Evolutionary conservation across 2,888 invertebrate species (phyloP).

Genomic region (Dicyrtoma fusca): DNA sequence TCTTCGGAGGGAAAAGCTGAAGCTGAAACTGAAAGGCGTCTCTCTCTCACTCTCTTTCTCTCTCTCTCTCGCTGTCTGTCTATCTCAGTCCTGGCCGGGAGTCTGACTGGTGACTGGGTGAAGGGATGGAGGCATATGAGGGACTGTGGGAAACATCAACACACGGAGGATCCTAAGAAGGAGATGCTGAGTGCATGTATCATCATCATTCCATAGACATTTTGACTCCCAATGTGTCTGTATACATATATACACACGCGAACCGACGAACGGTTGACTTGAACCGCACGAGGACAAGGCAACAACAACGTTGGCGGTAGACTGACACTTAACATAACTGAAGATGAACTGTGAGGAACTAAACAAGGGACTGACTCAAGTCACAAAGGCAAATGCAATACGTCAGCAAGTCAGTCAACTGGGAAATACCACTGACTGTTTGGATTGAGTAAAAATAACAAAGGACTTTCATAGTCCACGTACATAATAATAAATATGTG

Average conservation of each 20-base stretch:
- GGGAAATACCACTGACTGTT: slow-evolving; percentile 12
- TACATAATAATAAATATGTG: no score
- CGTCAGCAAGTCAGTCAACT: slow-evolving; percentile 23
- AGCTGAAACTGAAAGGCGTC: neutral
- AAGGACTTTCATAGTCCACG: no score
- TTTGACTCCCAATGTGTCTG: neutral
- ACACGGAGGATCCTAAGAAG: no score
- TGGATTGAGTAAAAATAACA: no score
- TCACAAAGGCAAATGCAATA: slow-evolving; percentile 8
- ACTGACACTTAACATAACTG: slow-evolving; percentile 18
- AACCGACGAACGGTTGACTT: neutral
- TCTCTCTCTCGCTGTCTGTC: neutral
- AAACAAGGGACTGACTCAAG: neutral
- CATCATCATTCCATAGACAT: neutral
- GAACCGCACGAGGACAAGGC: neutral
- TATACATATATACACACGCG: neutral
- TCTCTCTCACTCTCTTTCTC: neutral
- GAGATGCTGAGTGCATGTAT: neutral
- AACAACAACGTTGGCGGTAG: neutral
- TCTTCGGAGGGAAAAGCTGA: no score
- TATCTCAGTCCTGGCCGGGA: neutral
- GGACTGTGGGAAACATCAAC: no score
- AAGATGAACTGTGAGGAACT: neutral
- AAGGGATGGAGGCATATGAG: no score
- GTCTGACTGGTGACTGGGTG: no score